Evolutionary conservation across 2,888 invertebrate genomes (phyloP).

Genomic region (Hedya salicella): DNA sequence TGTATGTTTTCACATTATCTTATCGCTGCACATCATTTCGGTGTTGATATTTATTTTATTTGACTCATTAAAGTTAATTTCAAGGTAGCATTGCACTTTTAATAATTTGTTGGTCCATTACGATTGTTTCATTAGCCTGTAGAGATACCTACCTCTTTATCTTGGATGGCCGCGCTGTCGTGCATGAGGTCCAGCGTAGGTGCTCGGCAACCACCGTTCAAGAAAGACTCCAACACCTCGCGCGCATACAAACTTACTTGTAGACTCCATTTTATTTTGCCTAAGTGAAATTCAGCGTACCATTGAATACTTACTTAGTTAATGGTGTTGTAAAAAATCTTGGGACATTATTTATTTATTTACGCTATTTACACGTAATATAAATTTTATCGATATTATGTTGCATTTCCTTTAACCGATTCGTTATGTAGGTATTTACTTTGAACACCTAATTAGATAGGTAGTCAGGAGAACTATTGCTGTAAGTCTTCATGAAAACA

Average conservation of each 20-base stretch:
- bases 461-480: constrained; percentile 59
- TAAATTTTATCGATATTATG: constrained; percentile 37
- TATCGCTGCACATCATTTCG: constrained; percentile 79
- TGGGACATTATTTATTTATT: constrained; percentile 13
- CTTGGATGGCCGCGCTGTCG: constrained; percentile 70
- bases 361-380: constrained; percentile 23
- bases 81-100: constrained; percentile 67
- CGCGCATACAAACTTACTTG: constrained; percentile 19
- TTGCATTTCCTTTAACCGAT: constrained; percentile 47
- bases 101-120: constrained; percentile 62
- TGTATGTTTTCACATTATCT: constrained; percentile 75
- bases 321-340: constrained; percentile 7
- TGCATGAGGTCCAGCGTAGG: constrained; percentile 69
- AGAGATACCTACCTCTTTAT: constrained; percentile 67
- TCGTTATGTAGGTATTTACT: constrained; percentile 47
- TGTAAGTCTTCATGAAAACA: constrained; percentile 71
- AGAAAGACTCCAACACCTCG: constrained; percentile 16
- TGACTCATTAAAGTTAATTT: constrained; percentile 60
- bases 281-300: constrained; percentile 7
- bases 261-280: constrained; percentile 25
- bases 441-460: constrained; percentile 48
- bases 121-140: constrained; percentile 73
- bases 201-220: constrained; percentile 30
- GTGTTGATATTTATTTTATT: constrained; percentile 73
- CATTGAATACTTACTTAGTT: constrained; percentile 12